Evolutionary conservation across 1,140 invertebrate species (phyloP).

Genomic region (Mamestra configurata): DNA sequence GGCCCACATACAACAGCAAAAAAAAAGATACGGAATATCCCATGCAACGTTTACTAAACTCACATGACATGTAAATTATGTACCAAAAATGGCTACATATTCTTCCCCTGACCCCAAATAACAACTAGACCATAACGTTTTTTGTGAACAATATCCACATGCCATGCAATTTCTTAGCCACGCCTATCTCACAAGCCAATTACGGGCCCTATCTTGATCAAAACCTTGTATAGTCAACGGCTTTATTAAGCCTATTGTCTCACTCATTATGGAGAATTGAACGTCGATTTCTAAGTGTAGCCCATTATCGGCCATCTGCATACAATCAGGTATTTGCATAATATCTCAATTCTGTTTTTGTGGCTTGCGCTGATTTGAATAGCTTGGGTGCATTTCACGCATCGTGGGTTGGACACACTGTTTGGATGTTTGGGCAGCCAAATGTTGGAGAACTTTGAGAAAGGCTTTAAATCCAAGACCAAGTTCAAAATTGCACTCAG

Average conservation of each 20-base stretch:
- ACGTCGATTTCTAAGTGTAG: constrained; percentile 65
- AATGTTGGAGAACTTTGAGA: not conserved
- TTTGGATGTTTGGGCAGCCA: constrained; percentile 23
- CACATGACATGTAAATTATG: constrained; percentile 12
- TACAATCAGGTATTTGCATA: constrained; percentile 86
- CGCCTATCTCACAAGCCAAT: constrained; percentile 33
- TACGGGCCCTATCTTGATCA: constrained; percentile 58
- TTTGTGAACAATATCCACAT: constrained; percentile 16
- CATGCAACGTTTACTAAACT: constrained; percentile 5
- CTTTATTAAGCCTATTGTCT: constrained; percentile 86
- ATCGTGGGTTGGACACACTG: constrained; percentile 61
- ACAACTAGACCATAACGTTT: not conserved
- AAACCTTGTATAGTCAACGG: constrained; percentile 68
- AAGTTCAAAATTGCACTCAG: too few relatives aligned
- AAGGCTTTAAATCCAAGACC: too few relatives aligned
- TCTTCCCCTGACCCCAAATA: not conserved
- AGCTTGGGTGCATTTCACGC: constrained; percentile 76
- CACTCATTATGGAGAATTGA: constrained; percentile 82
- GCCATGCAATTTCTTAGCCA: constrained; percentile 28
- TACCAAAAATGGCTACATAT: constrained; percentile 25
- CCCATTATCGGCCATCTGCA: constrained; percentile 84
- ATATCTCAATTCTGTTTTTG: constrained; percentile 85
- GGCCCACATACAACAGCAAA: not conserved
- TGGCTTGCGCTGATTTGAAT: constrained; percentile 73
- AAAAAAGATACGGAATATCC: constrained; percentile 12